Evolutionary conservation across 2,797 vertebrate genomes (phyloP).

Genomic region (Perodicticus potto): DNA sequence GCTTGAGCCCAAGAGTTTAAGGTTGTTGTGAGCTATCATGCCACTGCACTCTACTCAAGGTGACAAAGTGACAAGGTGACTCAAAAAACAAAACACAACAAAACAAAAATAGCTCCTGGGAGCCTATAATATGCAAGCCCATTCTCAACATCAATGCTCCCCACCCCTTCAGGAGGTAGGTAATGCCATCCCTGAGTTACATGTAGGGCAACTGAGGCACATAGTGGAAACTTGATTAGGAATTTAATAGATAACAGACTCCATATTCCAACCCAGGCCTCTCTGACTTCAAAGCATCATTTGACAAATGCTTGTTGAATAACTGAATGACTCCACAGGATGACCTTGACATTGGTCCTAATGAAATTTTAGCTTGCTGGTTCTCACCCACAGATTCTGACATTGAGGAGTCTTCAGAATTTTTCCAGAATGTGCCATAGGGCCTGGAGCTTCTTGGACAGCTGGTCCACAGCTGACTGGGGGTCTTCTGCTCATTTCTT

Average conservation of each 20-base stretch:
- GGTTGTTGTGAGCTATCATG: too few relatives aligned
- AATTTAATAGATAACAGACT: neutral
- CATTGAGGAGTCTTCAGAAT: neutral
- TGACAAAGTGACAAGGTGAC: too few relatives aligned
- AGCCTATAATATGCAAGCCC: neutral
- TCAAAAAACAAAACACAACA: too few relatives aligned
- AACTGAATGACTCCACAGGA: neutral
- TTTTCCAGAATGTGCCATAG: neutral
- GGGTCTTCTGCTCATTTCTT: neutral
- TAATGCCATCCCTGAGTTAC: neutral
- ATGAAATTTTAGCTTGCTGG: neutral
- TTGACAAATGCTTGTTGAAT: neutral
- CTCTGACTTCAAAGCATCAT: neutral
- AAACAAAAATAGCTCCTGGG: too few relatives aligned
- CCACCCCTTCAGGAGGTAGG: neutral
- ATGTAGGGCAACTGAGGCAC: neutral
- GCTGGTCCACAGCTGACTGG: neutral
- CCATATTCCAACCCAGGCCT: neutral
- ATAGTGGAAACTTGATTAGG: neutral
- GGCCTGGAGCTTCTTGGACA: slow-evolving; percentile 18
- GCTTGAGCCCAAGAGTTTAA: too few relatives aligned
- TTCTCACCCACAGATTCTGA: neutral
- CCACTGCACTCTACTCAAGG: too few relatives aligned
- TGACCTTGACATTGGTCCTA: neutral
- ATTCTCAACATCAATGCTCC: neutral